Conservation (phyloP, 2,113 vertebrate species). For the Mola mola region DNA sequence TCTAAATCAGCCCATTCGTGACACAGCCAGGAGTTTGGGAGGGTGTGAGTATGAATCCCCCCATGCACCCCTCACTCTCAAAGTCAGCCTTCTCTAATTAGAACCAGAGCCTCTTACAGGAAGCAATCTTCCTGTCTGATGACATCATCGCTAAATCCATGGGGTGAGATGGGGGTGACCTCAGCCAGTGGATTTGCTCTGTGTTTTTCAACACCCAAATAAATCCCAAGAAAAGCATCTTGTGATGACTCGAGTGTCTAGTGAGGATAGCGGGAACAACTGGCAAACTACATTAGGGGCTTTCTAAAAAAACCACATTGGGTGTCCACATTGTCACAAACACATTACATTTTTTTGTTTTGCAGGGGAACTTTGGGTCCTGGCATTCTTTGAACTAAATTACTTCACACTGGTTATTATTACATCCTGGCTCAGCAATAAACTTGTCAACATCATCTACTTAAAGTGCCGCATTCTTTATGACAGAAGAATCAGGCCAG, state of each 20-base stretch:
- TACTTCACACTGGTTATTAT: too few relatives aligned
- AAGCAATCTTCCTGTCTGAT: constrained; percentile 73
- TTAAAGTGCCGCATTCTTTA: too few relatives aligned
- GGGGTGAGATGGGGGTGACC: constrained; percentile 61
- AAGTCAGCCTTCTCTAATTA: constrained; percentile 62
- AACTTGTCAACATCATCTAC: too few relatives aligned
- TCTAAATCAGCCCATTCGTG: constrained; percentile 4
- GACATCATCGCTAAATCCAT: constrained; percentile 74
- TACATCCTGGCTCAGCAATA: too few relatives aligned
- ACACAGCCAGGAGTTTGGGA: constrained; percentile 7
- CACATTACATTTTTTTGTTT: too few relatives aligned
- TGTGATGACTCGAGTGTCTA: constrained; percentile 39
- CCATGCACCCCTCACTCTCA: constrained; percentile 1
- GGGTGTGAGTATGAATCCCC: constrained; percentile 33
- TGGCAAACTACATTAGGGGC: too few relatives aligned
- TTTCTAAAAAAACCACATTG: too few relatives aligned
- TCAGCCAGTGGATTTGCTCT: constrained; percentile 65
- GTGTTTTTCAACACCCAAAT: constrained; percentile 62
- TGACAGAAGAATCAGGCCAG: too few relatives aligned
- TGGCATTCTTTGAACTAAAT: too few relatives aligned
- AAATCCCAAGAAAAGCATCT: constrained; percentile 67
- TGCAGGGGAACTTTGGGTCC: too few relatives aligned
- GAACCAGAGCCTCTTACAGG: constrained; percentile 75
- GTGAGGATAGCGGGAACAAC: constrained; percentile 49
- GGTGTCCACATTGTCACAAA: too few relatives aligned